Conservation (phyloP, 2,797 vertebrate genomes). For the Chromobotia macracanthus region DNA sequence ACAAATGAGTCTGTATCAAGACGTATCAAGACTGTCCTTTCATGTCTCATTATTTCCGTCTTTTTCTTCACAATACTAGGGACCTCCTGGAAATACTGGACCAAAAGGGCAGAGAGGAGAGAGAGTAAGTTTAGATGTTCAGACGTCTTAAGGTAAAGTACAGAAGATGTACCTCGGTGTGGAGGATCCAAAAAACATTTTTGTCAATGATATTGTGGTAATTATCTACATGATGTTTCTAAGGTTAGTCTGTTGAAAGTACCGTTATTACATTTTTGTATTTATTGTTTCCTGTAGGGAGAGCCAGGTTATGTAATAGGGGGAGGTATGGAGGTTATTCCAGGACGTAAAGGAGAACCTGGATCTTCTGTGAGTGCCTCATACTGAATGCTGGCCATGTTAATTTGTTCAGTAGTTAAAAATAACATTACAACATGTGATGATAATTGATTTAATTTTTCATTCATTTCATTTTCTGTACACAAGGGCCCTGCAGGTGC, state of each 20-base stretch:
- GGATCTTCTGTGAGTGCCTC: slow-evolving; percentile 79
- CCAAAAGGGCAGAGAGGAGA: slow-evolving; percentile 86
- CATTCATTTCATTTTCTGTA: not conserved
- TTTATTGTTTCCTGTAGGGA: slow-evolving; percentile 71
- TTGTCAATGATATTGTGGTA: too few species aligned
- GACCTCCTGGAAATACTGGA: slow-evolving; percentile 79
- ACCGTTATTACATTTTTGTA: not conserved
- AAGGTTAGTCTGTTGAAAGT: not conserved
- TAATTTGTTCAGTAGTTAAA: not conserved
- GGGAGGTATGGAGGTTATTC: slow-evolving; percentile 79
- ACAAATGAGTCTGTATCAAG: not conserved
- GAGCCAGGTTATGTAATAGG: slow-evolving; percentile 87
- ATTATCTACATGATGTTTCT: not conserved
- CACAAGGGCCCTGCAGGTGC: slow-evolving; percentile 76
- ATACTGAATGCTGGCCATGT: not conserved
- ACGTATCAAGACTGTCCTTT: not conserved
- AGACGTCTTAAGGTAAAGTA: not conserved
- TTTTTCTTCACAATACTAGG: slow-evolving; percentile 69
- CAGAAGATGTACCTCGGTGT: not conserved
- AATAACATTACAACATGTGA: too few species aligned
- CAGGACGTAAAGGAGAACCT: slow-evolving; percentile 84
- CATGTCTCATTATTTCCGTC: not conserved
- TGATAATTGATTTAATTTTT: not conserved
- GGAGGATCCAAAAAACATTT: too few species aligned
- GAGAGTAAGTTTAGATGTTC: slow-evolving; percentile 76